Evolutionary conservation across 1,140 invertebrate species (phyloP).

Genomic region (Megathymus violae): DNA sequence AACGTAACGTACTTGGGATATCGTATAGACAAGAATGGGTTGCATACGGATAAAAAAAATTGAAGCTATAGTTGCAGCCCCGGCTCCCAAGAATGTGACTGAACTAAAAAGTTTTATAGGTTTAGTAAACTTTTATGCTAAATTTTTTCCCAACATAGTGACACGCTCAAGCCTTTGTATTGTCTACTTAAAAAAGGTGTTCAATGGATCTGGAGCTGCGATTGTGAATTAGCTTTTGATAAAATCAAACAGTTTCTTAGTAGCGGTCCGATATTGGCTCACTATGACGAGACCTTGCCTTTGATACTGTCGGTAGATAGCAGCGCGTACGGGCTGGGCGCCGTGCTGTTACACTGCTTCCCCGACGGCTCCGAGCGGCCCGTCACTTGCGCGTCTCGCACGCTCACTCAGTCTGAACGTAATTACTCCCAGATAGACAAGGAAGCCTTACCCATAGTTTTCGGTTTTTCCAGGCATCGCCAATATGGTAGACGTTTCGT

Average conservation of each 20-base stretch:
- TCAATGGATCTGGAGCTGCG: neutral
- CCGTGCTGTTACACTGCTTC: slow-evolving; percentile 67
- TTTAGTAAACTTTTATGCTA: neutral
- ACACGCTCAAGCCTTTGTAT: neutral
- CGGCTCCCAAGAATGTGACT: neutral
- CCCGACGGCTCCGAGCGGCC: slow-evolving; percentile 46
- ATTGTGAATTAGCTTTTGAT: neutral
- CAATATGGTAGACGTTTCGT: slow-evolving; percentile 9
- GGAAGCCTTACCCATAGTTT: slow-evolving; percentile 80
- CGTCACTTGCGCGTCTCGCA: slow-evolving; percentile 64
- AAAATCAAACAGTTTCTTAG: neutral
- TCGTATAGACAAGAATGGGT: neutral
- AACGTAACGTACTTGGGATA: neutral
- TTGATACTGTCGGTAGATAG: slow-evolving; percentile 42
- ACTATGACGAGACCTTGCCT: slow-evolving; percentile 26
- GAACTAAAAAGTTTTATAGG: neutral
- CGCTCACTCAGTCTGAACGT: slow-evolving; percentile 59
- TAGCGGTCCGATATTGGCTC: neutral
- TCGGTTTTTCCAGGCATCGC: slow-evolving; percentile 14
- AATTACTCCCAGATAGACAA: slow-evolving; percentile 81
- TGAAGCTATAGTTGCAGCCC: neutral
- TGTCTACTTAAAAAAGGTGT: neutral
- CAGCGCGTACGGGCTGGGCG: slow-evolving; percentile 47
- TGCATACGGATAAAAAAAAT: neutral
- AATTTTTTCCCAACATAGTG: neutral